A percentile compares a stretch with the other conserved stretches of the same genome.
Evolutionary conservation across 2,888 invertebrate genomes (phyloP).

Genomic region (Rhimphoctona megacephalus): DNA sequence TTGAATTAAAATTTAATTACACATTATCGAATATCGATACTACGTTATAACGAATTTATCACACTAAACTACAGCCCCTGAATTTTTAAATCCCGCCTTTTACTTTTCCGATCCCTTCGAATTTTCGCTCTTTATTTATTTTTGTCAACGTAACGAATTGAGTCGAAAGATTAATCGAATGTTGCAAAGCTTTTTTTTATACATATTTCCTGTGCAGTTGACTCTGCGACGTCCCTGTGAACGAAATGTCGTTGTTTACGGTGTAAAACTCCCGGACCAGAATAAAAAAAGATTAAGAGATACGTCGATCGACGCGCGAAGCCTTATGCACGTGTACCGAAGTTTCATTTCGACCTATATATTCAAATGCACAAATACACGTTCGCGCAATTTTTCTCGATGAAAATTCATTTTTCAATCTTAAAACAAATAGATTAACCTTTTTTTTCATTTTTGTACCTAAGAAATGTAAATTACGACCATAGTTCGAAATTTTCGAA

Average conservation of each 20-base stretch:
- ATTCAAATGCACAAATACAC: background rate
- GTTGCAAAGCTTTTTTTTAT: conserved; percentile 21
- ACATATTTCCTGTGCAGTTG: background rate
- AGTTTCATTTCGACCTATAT: conserved; percentile 6
- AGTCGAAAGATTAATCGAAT: background rate
- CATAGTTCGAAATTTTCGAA: background rate
- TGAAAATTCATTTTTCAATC: background rate
- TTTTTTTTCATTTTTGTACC: too few relatives aligned
- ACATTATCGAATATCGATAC: conserved; percentile 7
- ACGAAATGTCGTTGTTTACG: background rate
- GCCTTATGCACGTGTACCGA: background rate
- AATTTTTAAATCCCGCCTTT: background rate
- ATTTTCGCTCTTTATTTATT: background rate
- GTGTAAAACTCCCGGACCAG: background rate
- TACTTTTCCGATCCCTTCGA: background rate
- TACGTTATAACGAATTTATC: background rate
- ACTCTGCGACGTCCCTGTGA: background rate
- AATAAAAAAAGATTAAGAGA: background rate
- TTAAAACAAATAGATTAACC: background rate
- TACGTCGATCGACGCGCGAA: background rate
- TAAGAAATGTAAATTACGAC: background rate
- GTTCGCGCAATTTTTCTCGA: background rate
- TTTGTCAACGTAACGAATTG: background rate
- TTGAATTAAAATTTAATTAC: conserved; percentile 1
- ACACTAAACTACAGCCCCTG: background rate